Conservation (phyloP, 2,888 invertebrate species). For the Oscheius myriophilus region DNA sequence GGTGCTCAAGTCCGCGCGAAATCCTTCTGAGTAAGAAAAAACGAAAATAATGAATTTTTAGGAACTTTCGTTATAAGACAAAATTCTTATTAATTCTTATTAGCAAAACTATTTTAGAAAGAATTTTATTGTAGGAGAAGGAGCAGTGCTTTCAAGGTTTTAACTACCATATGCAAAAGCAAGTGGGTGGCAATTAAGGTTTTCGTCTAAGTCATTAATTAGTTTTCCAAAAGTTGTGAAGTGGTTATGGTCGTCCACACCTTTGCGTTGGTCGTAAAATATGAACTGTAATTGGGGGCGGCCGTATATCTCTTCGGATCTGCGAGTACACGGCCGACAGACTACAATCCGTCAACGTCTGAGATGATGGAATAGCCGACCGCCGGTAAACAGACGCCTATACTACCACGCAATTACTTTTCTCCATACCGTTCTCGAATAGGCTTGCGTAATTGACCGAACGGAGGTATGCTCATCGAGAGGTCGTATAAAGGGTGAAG, state of each 20-base stretch:
- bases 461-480: not conserved
- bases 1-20: no score
- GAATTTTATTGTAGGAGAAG: no score
- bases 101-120: no score
- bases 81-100: no score
- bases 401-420: not conserved
- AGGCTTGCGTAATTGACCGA: not conserved
- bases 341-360: conserved; percentile 23
- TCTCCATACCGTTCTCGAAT: no score
- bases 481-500: conserved; percentile 7
- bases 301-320: conserved; percentile 22
- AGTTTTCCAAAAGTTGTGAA: not conserved
- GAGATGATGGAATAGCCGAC: conserved; percentile 18
- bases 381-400: conserved; percentile 15
- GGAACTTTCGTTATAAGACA: no score
- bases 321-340: conserved; percentile 25
- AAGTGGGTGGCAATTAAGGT: not conserved
- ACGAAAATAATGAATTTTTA: no score
- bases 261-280: no score
- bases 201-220: not conserved
- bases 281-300: not conserved
- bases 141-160: no score
- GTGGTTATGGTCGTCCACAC: no score
- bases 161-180: not conserved
- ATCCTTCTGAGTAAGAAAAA: no score